Percentiles rank a stretch among this genome's conserved stretches.
These are phyloP conservation scores for Oppia nitens DNA, from an alignment of 1,140 invertebrate genomes.

Conservation along the genomic window DNA sequence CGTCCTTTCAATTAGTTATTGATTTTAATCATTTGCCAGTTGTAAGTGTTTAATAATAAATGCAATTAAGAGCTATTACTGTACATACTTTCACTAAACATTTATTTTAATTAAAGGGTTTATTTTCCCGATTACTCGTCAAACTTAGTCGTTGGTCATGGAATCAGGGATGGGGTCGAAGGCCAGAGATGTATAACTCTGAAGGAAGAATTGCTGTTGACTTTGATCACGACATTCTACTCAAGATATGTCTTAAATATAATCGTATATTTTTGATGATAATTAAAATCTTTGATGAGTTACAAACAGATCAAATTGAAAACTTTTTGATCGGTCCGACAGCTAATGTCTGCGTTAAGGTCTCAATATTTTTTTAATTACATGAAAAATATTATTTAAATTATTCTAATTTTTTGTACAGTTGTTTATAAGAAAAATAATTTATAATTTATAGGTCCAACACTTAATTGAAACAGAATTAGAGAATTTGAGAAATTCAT, in stretches of 20 bases:
- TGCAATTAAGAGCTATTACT: not conserved
- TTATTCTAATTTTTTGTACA: too few species aligned
- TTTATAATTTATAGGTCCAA: slow-evolving; percentile 30
- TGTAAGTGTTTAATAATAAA: not conserved
- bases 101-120: slow-evolving; percentile 14
- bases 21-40: slow-evolving; percentile 14
- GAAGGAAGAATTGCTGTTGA: slow-evolving; percentile 19
- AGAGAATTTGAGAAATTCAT: slow-evolving; percentile 27
- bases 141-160: slow-evolving; percentile 19
- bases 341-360: slow-evolving; percentile 22
- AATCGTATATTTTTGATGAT: slow-evolving; percentile 10
- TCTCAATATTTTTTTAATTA: not conserved
- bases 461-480: slow-evolving; percentile 31
- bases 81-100: not conserved
- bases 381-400: too few species aligned
- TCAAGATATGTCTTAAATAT: slow-evolving; percentile 13
- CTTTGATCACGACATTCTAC: slow-evolving; percentile 19
- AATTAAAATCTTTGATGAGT: slow-evolving; percentile 15
- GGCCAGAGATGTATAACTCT: slow-evolving; percentile 11
- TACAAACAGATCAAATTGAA: slow-evolving; percentile 15
- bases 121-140: slow-evolving; percentile 19
- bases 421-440: too few species aligned
- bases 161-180: slow-evolving; percentile 19
- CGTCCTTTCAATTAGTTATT: slow-evolving; percentile 13
- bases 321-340: slow-evolving; percentile 10